These are phyloP conservation scores for Amphimallon solstitiale DNA, from an alignment of 2,888 invertebrate species.

Conservation along the genomic window DNA sequence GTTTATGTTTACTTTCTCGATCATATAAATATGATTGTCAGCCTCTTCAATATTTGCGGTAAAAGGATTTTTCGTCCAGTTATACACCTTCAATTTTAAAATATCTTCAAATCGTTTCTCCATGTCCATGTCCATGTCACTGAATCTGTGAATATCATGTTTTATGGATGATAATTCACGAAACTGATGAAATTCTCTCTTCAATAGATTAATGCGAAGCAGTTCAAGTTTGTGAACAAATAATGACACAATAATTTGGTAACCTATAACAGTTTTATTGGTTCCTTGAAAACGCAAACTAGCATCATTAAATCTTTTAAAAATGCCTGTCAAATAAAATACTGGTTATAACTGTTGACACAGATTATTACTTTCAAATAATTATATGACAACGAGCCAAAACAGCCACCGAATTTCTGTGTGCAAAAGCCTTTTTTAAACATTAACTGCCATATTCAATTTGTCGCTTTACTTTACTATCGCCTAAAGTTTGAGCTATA, in stretches of 20 bases:
- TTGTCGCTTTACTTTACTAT: too few relatives aligned
- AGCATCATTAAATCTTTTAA: not conserved
- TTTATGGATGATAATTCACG: slow-evolving; percentile 39
- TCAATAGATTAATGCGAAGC: slow-evolving; percentile 33
- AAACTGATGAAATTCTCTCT: slow-evolving; percentile 40
- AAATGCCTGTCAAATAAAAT: too few relatives aligned
- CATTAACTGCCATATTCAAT: too few relatives aligned
- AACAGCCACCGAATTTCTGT: too few relatives aligned
- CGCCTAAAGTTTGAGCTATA: too few relatives aligned
- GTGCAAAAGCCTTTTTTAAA: too few relatives aligned
- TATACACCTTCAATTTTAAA: slow-evolving; percentile 31
- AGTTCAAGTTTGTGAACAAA: slow-evolving; percentile 38
- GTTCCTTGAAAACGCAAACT: slow-evolving; percentile 35
- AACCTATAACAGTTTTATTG: slow-evolving; percentile 34
- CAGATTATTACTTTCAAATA: too few relatives aligned
- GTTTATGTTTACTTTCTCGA: slow-evolving; percentile 23
- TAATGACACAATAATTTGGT: slow-evolving; percentile 36
- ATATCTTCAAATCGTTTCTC: slow-evolving; percentile 34
- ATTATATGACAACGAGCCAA: too few relatives aligned
- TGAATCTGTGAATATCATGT: slow-evolving; percentile 35
- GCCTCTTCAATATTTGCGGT: slow-evolving; percentile 1
- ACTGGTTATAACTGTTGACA: too few relatives aligned
- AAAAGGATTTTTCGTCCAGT: slow-evolving; percentile 34
- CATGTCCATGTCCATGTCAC: slow-evolving; percentile 20
- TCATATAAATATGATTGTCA: slow-evolving; percentile 24